phyloP scores from a whole-genome alignment of 1,140 invertebrate species.

The Anastrepha obliqua region DNA sequence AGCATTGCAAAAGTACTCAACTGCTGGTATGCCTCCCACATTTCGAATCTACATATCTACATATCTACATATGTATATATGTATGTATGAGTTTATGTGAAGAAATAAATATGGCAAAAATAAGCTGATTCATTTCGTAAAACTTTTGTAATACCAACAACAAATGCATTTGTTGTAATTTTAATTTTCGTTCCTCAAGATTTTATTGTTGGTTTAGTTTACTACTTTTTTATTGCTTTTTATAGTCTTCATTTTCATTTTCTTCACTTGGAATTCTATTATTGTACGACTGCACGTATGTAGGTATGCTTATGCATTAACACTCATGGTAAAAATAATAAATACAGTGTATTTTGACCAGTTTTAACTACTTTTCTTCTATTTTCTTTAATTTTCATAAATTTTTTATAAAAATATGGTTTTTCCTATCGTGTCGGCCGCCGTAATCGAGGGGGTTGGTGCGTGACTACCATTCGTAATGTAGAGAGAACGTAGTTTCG shows the following conservation, averaged over 20 bases:
- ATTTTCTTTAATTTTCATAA: too few species aligned
- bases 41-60: too few species aligned
- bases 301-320: neutral
- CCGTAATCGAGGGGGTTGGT: too few species aligned
- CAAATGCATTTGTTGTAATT: slow-evolving; percentile 41
- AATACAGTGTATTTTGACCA: too few species aligned
- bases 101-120: neutral
- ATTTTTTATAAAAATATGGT: too few species aligned
- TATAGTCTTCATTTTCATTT: neutral
- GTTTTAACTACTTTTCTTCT: too few species aligned
- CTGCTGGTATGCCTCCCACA: neutral
- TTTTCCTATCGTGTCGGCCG: too few species aligned
- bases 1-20: neutral
- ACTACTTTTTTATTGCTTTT: slow-evolving; percentile 39
- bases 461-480: too few species aligned
- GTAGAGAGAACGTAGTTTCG: too few species aligned
- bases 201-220: slow-evolving; percentile 37
- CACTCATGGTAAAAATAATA: too few species aligned
- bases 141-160: slow-evolving; percentile 11
- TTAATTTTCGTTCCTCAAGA: neutral
- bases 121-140: slow-evolving; percentile 25
- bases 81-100: neutral
- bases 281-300: neutral
- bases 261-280: slow-evolving; percentile 10
- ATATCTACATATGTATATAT: neutral